Conservation (phyloP, 2,888 invertebrate genomes). For the Dione vanillae region DNA sequence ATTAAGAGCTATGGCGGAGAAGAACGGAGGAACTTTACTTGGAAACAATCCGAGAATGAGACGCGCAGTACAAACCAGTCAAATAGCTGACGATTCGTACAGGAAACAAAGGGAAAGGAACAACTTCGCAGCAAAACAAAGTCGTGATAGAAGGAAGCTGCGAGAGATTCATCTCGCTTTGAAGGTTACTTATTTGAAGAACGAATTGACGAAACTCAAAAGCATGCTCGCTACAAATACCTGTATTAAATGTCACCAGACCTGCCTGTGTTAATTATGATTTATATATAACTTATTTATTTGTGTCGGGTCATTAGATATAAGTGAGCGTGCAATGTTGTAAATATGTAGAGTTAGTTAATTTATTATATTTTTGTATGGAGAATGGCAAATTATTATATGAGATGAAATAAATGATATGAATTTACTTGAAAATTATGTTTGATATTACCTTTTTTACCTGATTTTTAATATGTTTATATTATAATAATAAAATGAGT, state of each 20-base stretch:
- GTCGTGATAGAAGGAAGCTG: constrained; percentile 93
- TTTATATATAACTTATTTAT: constrained; percentile 5
- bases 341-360: constrained; percentile 40
- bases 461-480: background rate
- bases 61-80: constrained; percentile 74
- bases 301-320: constrained; percentile 28
- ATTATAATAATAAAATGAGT: too few relatives aligned
- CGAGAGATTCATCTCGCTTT: constrained; percentile 97
- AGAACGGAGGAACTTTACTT: constrained; percentile 83
- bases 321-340: constrained; percentile 43
- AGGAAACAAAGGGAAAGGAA: constrained; percentile 95
- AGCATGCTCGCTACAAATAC: constrained; percentile 53
- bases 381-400: background rate
- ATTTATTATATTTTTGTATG: constrained; percentile 32
- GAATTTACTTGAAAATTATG: background rate
- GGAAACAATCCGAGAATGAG: constrained; percentile 89
- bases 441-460: background rate
- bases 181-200: constrained; percentile 89
- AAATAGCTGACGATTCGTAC: constrained; percentile 90
- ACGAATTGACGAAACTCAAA: constrained; percentile 60
- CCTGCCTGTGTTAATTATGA: constrained; percentile 36
- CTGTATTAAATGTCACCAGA: constrained; percentile 43
- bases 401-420: constrained; percentile 14
- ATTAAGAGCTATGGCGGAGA: constrained; percentile 86
- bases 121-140: constrained; percentile 97